Evolutionary conservation across 2,113 vertebrate species (phyloP).

Genomic region (Setophaga kirtlandii): DNA sequence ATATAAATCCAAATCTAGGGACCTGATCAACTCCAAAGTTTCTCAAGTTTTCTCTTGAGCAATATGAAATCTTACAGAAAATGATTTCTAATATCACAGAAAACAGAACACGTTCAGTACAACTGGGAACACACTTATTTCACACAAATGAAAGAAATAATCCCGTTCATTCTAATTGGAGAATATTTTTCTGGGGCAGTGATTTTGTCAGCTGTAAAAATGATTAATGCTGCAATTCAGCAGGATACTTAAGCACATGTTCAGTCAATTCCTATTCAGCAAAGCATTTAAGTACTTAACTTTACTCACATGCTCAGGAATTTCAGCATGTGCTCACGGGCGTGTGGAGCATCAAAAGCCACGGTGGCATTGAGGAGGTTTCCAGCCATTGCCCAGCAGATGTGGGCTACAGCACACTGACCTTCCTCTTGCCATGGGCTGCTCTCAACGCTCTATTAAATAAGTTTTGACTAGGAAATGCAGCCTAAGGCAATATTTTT

Average conservation of each 20-base stretch:
- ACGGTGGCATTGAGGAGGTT: neutral
- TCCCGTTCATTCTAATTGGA: constrained; percentile 61
- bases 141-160: constrained; percentile 69
- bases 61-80: constrained; percentile 63
- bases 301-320: constrained; percentile 64
- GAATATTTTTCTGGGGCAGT: constrained; percentile 71
- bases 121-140: constrained; percentile 55
- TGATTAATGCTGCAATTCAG: constrained; percentile 66
- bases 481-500: neutral
- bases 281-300: constrained; percentile 64
- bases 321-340: constrained; percentile 36
- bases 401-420: neutral
- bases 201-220: constrained; percentile 71
- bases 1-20: constrained; percentile 52
- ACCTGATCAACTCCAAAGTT: constrained; percentile 52
- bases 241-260: constrained; percentile 70
- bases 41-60: constrained; percentile 60
- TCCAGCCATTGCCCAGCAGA: neutral
- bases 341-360: neutral
- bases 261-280: constrained; percentile 67
- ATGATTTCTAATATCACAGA: constrained; percentile 61
- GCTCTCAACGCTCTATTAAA: neutral
- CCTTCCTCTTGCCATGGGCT: neutral
- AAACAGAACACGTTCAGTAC: constrained; percentile 42
- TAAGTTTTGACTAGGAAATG: neutral